Evolutionary conservation across 2,113 vertebrate species (phyloP).

Genomic region (Pangasianodon gigas): DNA sequence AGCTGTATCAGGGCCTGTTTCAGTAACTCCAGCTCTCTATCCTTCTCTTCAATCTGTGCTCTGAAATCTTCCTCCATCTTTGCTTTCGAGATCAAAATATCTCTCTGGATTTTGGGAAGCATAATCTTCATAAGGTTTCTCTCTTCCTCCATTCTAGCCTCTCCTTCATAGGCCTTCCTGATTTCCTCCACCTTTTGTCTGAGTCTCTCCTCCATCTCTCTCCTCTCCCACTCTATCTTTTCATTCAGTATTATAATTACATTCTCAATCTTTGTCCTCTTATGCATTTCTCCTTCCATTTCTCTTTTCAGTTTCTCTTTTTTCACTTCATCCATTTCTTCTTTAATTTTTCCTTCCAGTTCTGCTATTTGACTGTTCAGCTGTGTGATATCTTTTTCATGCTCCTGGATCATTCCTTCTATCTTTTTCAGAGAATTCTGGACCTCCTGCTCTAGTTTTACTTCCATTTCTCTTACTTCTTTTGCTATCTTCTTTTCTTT

Average conservation of each 20-base stretch:
- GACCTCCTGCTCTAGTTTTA: background rate
- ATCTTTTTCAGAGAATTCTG: constrained; percentile 7
- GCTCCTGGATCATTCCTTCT: constrained; percentile 14
- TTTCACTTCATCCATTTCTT: constrained; percentile 7
- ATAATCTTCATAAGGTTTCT: background rate
- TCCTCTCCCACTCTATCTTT: constrained; percentile 17
- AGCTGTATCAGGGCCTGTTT: background rate
- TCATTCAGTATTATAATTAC: background rate
- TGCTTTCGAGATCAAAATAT: background rate
- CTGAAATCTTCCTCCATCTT: constrained; percentile 17
- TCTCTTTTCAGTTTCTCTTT: background rate
- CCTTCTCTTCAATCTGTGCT: constrained; percentile 16
- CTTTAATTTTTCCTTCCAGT: constrained; percentile 1
- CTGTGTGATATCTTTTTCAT: constrained; percentile 17
- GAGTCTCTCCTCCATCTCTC: background rate
- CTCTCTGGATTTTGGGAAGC: background rate
- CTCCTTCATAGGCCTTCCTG: background rate
- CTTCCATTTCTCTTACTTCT: background rate
- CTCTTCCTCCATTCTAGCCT: constrained; percentile 5
- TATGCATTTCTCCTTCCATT: background rate
- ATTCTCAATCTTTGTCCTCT: constrained; percentile 13
- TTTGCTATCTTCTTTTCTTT: background rate
- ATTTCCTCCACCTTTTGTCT: constrained; percentile 7
- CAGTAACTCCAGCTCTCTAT: constrained; percentile 14
- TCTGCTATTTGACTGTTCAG: background rate